phyloP scores from a whole-genome alignment of 2,797 vertebrate species.

The Urocyon cinereoargenteus region DNA sequence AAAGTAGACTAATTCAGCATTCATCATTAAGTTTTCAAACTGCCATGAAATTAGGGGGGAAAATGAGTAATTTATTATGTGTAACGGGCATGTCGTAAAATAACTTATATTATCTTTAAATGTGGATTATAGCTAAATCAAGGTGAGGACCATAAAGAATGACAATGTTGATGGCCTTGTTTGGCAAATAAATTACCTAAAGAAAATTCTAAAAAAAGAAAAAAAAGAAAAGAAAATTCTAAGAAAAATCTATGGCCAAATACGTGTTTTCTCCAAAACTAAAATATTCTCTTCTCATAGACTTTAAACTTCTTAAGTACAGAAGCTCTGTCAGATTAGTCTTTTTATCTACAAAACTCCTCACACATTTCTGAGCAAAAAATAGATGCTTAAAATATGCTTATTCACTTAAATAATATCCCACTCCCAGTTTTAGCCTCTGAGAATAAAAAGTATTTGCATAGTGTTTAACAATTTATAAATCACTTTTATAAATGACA shows the following conservation, averaged over 20 bases:
- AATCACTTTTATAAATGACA: background rate
- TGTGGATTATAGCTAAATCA: background rate
- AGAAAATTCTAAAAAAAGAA: slow-evolving; percentile 13
- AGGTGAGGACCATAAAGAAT: background rate
- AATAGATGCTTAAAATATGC: background rate
- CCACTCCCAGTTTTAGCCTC: background rate
- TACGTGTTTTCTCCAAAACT: background rate
- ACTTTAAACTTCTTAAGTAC: background rate
- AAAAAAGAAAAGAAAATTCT: background rate
- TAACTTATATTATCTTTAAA: background rate
- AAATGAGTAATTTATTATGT: background rate
- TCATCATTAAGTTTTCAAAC: background rate
- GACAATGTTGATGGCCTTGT: background rate
- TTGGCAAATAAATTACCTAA: background rate
- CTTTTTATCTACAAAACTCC: slow-evolving; percentile 20
- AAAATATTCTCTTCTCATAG: slow-evolving; percentile 14
- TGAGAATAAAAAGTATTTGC: background rate
- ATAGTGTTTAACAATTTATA: background rate
- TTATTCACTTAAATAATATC: background rate
- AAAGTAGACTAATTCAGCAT: background rate
- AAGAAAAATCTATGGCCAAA: slow-evolving; percentile 2
- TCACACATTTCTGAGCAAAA: background rate
- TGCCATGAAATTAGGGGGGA: background rate
- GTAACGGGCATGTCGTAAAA: background rate
- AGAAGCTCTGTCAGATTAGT: background rate